phyloP scores from a whole-genome alignment of 2,888 invertebrate species.

The Biston stratarius region DNA sequence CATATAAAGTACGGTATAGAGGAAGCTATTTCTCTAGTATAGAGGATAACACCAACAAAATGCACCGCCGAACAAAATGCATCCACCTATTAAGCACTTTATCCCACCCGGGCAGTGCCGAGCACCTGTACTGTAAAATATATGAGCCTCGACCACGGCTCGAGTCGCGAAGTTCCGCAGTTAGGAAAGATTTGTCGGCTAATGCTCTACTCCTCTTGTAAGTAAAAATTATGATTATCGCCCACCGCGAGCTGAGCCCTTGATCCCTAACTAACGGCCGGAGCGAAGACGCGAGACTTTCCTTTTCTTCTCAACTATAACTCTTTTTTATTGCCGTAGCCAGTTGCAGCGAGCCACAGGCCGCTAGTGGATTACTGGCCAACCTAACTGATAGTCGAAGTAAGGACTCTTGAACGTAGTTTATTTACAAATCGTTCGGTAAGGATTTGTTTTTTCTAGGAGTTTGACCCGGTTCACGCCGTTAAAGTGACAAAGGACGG shows the following conservation, averaged over 20 bases:
- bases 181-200: conserved; percentile 86
- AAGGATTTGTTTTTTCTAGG: conserved; percentile 46
- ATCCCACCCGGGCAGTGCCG: conserved; percentile 45
- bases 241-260: conserved; percentile 80
- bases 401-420: conserved; percentile 64
- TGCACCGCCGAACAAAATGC: conserved; percentile 38
- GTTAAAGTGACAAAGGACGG: conserved; percentile 44
- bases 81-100: conserved; percentile 41
- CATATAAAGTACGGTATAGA: neutral
- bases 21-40: conserved; percentile 1
- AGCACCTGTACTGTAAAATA: conserved; percentile 70
- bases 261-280: conserved; percentile 84
- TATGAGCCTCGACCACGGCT: conserved; percentile 60
- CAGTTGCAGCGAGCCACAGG: conserved; percentile 48
- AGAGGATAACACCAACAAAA: conserved; percentile 42
- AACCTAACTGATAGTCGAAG: conserved; percentile 72
- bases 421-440: conserved; percentile 63
- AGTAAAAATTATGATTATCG: conserved; percentile 87
- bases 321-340: conserved; percentile 85
- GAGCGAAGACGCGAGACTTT: conserved; percentile 76
- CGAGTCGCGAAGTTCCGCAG: conserved; percentile 84
- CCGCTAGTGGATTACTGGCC: conserved; percentile 78
- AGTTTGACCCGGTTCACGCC: conserved; percentile 47
- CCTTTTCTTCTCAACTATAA: conserved; percentile 85
- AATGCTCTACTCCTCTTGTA: conserved; percentile 82